Base-by-base conservation (phyloP, 1,140 invertebrate genomes). In the Panagrolaimus sp. region DNA sequence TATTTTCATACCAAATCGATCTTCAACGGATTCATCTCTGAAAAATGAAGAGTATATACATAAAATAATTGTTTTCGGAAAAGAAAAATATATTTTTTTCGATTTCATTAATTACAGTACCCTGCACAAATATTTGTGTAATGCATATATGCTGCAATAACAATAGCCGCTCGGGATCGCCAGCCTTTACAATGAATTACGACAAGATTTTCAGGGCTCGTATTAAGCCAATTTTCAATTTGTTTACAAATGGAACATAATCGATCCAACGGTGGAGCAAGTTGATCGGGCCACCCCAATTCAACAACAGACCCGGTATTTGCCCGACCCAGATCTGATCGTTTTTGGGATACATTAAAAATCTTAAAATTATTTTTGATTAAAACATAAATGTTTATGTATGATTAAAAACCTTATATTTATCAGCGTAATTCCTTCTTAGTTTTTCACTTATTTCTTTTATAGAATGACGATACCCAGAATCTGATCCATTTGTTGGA, bases 131-230 rank as follows among this genome's bases (percentile, higher is more conserved):
- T 92, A 79, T 89, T 91, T 72, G 90, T 91, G 85, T 94, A 94
- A 84, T 93, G 91, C 90, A 93, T 92, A 84, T 92, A 94, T 9
- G 92, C 91, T 13, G 91, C 90, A 66, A 94, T 89, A 70, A 92
- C 88, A 48, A 93, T 90, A 48, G 91, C 91, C 20, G 92, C 86
- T 65, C 91, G 87, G 72, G 91, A 90, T 75, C 89, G 88, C 76
- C 87, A 88, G 46, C 89, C 89, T 89, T 91, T 92, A 73, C 91
- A 90, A 79, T 93, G 89, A 46, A 94, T 85, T 51, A 94, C 90
- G 9, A 91, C 91, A 53, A 93, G 90, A 84, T 92, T 90, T 14
- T 89, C 87, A 0, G 82, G 81, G 78, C 90, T 88, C 47, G 87
- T 88, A 45, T 89, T 89, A 43, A 94, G 85, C 91, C 91, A 94